Conservation (phyloP, 1,140 invertebrate genomes). For the Caenorhabditis elegans region WBcel235 BX284606.5:12679001-12679500, state of each 20-base stretch:
- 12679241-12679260: not conserved
- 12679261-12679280: too few relatives aligned
- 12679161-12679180: constrained; percentile 29
- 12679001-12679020: not conserved
- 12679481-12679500: constrained; percentile 44
- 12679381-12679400: constrained; percentile 57
- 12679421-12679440: constrained; percentile 60
- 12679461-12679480: not conserved
- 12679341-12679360: too few relatives aligned
- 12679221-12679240: not conserved
- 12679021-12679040: not conserved
- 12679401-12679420: constrained; percentile 56
- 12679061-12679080: constrained; percentile 17
- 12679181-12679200: constrained; percentile 13
- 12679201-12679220: constrained; percentile 1
- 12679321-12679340: too few relatives aligned
- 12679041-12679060: not conserved
- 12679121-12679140: constrained; percentile 23
- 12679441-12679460: constrained; percentile 40
- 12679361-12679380: too few relatives aligned
- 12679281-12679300: too few relatives aligned
- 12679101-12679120: constrained; percentile 13
- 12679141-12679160: constrained; percentile 31
- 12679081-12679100: constrained; percentile 10
- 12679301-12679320: too few relatives aligned